Conservation (phyloP, 37 sponge, comb jelly and placozoan species). For the Diacarnus erythraeanus region DNA sequence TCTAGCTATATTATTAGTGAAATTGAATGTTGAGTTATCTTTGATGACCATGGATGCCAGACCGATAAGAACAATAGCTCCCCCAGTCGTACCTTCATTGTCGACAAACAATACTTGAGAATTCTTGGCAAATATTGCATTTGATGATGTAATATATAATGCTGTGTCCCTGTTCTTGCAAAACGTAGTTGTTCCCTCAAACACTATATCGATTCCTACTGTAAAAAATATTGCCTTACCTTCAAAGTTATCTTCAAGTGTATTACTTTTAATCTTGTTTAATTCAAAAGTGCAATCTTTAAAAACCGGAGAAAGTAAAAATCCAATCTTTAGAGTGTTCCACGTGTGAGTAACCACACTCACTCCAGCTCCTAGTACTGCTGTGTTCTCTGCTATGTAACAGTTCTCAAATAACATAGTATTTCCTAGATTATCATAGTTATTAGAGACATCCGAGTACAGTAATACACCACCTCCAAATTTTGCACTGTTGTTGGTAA, state of each 20-base stretch:
- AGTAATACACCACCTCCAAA: constrained; percentile 11
- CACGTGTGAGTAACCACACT: background rate
- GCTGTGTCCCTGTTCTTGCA: constrained; percentile 4
- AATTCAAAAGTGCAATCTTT: background rate
- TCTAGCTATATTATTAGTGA: background rate
- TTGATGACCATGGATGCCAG: background rate
- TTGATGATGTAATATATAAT: background rate
- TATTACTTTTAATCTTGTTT: background rate
- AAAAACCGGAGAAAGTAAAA: constrained; percentile 3
- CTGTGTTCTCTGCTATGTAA: constrained; percentile 2
- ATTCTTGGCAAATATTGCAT: background rate
- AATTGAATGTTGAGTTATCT: background rate
- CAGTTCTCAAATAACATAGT: constrained; percentile 1
- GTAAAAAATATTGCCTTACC: background rate
- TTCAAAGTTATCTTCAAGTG: too few species aligned
- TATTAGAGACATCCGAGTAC: background rate
- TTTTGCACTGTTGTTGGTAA: background rate
- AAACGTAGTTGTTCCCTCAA: constrained; percentile 2
- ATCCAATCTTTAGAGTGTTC: background rate
- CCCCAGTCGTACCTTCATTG: background rate
- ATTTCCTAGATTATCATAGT: background rate
- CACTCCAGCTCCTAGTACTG: constrained; percentile 21
- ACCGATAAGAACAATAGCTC: background rate
- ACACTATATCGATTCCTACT: background rate
- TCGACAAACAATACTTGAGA: background rate